A percentile compares a stretch with the other conserved stretches of the same genome.
phyloP scores from a whole-genome alignment of 2,888 invertebrate species.

The Chrysolina oricalcia region DNA sequence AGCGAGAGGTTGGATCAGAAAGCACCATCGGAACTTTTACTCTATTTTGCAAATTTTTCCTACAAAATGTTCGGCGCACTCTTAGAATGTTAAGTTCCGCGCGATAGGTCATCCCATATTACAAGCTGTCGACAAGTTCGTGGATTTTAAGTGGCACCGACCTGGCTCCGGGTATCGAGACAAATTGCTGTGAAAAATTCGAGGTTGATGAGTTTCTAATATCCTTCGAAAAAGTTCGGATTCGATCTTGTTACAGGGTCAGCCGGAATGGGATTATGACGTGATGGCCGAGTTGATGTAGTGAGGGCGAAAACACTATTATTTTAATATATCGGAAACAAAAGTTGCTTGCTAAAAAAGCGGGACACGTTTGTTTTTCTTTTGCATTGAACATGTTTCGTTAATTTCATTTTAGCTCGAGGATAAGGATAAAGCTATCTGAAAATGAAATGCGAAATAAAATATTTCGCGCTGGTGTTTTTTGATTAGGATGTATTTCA shows the following conservation, averaged over 20 bases:
- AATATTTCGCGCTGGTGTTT: too few relatives aligned
- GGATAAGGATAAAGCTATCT: too few relatives aligned
- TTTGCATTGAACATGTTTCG: too few relatives aligned
- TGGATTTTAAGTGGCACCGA: slow-evolving; percentile 50
- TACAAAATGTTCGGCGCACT: slow-evolving; percentile 67
- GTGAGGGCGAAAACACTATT: not conserved
- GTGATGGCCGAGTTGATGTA: not conserved
- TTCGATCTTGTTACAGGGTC: slow-evolving; percentile 14
- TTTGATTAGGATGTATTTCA: too few relatives aligned
- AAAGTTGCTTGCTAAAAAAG: too few relatives aligned
- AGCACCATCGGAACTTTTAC: slow-evolving; percentile 64
- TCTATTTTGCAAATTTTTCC: slow-evolving; percentile 70
- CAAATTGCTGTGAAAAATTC: slow-evolving; percentile 60
- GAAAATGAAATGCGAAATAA: too few relatives aligned
- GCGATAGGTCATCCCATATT: slow-evolving; percentile 67
- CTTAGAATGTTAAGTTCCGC: slow-evolving; percentile 67
- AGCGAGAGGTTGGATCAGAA: slow-evolving; percentile 18
- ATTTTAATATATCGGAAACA: too few relatives aligned
- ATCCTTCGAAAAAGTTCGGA: slow-evolving; percentile 38
- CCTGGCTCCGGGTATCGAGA: slow-evolving; percentile 64
- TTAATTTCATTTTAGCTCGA: too few relatives aligned
- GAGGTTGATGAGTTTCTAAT: slow-evolving; percentile 48
- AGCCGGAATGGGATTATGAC: not conserved
- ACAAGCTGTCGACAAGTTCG: slow-evolving; percentile 59
- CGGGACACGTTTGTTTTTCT: too few relatives aligned